A percentile compares a stretch with the other conserved stretches of the same genome.
These are phyloP conservation scores for Hirtodrosophila alboralis DNA, from an alignment of 2,888 invertebrate species.

Conservation along the genomic window DNA sequence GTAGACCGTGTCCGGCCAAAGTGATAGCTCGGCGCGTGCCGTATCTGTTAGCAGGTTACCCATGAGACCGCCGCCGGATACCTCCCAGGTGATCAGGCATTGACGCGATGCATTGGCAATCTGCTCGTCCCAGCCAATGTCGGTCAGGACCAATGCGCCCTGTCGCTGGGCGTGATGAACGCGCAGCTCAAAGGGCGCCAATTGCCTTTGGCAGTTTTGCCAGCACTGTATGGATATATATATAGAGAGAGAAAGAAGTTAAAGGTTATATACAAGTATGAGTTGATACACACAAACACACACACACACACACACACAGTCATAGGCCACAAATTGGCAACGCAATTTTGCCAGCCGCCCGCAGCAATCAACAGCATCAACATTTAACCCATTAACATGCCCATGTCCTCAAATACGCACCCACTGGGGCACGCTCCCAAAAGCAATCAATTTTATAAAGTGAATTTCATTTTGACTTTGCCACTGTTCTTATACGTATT, in stretches of 20 bases:
- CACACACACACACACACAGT: too few relatives aligned
- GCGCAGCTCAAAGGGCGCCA: slow-evolving; percentile 75
- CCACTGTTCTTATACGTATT: too few relatives aligned
- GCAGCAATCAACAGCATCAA: slow-evolving; percentile 50
- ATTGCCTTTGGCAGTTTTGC: slow-evolving; percentile 81
- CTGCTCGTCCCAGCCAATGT: slow-evolving; percentile 83
- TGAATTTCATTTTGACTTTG: too few relatives aligned
- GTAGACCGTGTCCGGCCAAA: slow-evolving; percentile 84
- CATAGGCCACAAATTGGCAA: slow-evolving; percentile 60
- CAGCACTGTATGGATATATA: slow-evolving; percentile 76
- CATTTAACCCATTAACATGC: slow-evolving; percentile 47
- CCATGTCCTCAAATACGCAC: slow-evolving; percentile 28
- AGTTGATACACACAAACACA: too few relatives aligned
- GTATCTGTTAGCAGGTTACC: slow-evolving; percentile 84
- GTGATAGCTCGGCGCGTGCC: slow-evolving; percentile 82
- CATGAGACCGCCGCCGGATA: slow-evolving; percentile 84
- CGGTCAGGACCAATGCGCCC: slow-evolving; percentile 83
- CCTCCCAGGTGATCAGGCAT: slow-evolving; percentile 84
- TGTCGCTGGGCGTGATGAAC: slow-evolving; percentile 83
- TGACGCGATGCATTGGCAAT: slow-evolving; percentile 77
- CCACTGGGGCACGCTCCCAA: slow-evolving; percentile 2
- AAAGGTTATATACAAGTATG: slow-evolving; percentile 1
- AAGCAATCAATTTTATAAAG: slow-evolving; percentile 9
- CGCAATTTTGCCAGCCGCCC: slow-evolving; percentile 59
- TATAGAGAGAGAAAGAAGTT: too few relatives aligned